These are phyloP conservation scores for Rhombomys opimus DNA, from an alignment of 2,113 vertebrate species.

Conservation along the genomic window DNA sequence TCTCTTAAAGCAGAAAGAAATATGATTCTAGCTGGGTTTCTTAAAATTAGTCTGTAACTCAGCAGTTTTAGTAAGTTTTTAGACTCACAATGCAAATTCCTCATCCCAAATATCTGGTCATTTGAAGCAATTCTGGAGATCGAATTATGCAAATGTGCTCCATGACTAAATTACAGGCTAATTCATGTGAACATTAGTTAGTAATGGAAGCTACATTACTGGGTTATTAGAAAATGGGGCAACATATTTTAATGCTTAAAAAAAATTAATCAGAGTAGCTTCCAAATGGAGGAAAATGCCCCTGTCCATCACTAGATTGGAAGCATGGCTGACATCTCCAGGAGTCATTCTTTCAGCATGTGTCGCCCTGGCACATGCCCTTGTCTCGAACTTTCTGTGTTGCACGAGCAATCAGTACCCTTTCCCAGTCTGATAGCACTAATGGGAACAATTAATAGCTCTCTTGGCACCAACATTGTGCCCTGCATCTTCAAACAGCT, in stretches of 20 bases:
- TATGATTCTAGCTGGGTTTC: neutral
- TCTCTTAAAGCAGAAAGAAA: constrained; percentile 36
- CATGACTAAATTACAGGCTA: constrained; percentile 65
- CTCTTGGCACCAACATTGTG: constrained; percentile 19
- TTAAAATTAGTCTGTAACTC: constrained; percentile 49
- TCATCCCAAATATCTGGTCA: constrained; percentile 67
- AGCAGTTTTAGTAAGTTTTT: constrained; percentile 38
- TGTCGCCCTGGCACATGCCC: neutral
- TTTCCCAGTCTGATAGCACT: constrained; percentile 43
- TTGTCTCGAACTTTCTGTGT: constrained; percentile 45
- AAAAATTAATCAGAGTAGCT: constrained; percentile 51
- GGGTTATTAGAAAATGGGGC: constrained; percentile 67
- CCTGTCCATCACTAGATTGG: neutral
- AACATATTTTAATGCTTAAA: constrained; percentile 47
- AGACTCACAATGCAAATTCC: constrained; percentile 61
- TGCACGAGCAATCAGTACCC: constrained; percentile 21
- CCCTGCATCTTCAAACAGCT: constrained; percentile 57
- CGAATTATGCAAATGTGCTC: constrained; percentile 59
- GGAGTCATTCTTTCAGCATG: neutral
- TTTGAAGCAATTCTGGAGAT: constrained; percentile 55
- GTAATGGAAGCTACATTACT: constrained; percentile 39
- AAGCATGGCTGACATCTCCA: neutral
- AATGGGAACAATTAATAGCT: constrained; percentile 59
- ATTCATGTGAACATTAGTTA: constrained; percentile 30
- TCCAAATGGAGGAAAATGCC: constrained; percentile 41